phyloP scores from a whole-genome alignment of 2,888 invertebrate species.

The Tortricodes alternella region DNA sequence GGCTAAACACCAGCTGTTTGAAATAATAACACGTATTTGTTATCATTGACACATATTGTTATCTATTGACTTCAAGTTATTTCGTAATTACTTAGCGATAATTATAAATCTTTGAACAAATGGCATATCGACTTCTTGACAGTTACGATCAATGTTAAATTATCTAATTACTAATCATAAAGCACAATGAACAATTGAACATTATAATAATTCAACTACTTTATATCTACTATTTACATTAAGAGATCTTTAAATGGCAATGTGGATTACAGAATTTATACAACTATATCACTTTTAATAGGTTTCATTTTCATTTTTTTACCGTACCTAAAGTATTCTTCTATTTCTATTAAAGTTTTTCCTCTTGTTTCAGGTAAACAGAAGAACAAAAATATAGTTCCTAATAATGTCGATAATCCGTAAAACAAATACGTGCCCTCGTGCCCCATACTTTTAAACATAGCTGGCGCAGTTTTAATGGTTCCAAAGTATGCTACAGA shows the following conservation, averaged over 20 bases:
- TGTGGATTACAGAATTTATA: not conserved
- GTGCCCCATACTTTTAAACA: constrained; percentile 81
- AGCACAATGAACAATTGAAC: not conserved
- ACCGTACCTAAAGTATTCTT: constrained; percentile 57
- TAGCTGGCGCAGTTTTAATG: constrained; percentile 86
- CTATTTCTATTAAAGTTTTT: constrained; percentile 85
- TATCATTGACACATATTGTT: constrained; percentile 20
- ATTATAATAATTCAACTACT: not conserved
- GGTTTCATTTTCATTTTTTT: constrained; percentile 20
- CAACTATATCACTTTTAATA: not conserved
- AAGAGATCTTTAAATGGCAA: constrained; percentile 19
- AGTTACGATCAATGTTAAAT: not conserved
- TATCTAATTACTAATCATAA: not conserved
- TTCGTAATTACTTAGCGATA: constrained; percentile 1
- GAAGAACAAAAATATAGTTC: constrained; percentile 83
- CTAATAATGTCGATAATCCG: constrained; percentile 82
- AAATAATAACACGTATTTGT: constrained; percentile 9
- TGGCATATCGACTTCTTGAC: not conserved
- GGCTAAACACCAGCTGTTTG: not conserved
- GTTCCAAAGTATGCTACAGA: constrained; percentile 86
- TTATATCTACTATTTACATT: constrained; percentile 9
- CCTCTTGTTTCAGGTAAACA: constrained; percentile 87
- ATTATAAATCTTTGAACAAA: not conserved
- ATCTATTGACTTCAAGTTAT: constrained; percentile 3
- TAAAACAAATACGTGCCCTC: constrained; percentile 85